Evolutionary conservation across 1,140 invertebrate genomes (phyloP).

Genomic region (Solen grandis): DNA sequence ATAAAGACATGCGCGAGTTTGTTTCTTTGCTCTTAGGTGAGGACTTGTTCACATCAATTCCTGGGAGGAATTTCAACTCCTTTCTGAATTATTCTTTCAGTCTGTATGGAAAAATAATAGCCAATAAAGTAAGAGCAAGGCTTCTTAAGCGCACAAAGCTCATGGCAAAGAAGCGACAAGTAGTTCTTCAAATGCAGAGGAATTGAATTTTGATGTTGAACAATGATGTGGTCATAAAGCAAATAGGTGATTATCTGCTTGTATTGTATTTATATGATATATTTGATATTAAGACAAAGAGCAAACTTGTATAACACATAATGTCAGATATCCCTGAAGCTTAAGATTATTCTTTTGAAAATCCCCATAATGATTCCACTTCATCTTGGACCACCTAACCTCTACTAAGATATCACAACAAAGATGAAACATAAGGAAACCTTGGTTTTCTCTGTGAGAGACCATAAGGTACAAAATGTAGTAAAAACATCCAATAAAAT

Average conservation of each 20-base stretch:
- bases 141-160: neutral
- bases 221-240: neutral
- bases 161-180: neutral
- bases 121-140: neutral
- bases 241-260: neutral
- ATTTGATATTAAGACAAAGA: neutral
- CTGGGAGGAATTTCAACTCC: neutral
- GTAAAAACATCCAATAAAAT: too few relatives aligned
- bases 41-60: neutral
- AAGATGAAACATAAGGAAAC: too few relatives aligned
- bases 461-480: too few relatives aligned
- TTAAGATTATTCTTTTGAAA: neutral
- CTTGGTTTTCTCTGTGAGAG: too few relatives aligned
- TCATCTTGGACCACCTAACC: too few relatives aligned
- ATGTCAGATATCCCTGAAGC: neutral
- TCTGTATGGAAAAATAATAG: neutral
- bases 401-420: too few relatives aligned
- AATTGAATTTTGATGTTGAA: too few relatives aligned
- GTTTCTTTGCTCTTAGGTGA: neutral
- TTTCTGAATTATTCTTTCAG: neutral
- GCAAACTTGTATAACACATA: neutral
- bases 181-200: conserved; percentile 6
- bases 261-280: neutral
- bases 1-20: neutral
- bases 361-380: too few relatives aligned